Base-by-base conservation (phyloP, 2,888 invertebrate species). In the Margaritifera margaritifera region DNA sequence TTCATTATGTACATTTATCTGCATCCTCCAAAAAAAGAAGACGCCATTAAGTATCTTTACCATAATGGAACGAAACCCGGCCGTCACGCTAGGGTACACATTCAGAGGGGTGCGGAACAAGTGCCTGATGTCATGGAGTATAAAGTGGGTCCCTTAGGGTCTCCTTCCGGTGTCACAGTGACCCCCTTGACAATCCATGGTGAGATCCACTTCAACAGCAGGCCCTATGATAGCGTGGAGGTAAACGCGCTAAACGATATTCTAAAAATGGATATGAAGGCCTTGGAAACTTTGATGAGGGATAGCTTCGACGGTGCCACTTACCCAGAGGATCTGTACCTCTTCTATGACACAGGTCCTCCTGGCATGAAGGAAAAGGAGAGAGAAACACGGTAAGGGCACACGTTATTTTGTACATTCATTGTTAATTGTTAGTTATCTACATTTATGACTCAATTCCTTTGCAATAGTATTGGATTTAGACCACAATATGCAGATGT, bases 71-170 rank as follows among this genome's bases (percentile, higher is more conserved):
- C 56, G 6, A 77, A 76, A 58, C 82, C 82, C 1, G 72, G 72
- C 18, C 69, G 82, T 2, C 75, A 75, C 63, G 77, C 80, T 0
- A 72, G 74, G 18, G 80, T 77, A 5, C 75, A 72, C 0, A 77
- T 82, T 0, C 73, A 76, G 20, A 66, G 77, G 8, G 79, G 82
- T 6, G 69, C 68, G 24, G 65, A 50, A 20, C 50, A 68, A 4
- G 20, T 68, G 5, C 78, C 78, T 15, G 77, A 77, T 58, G 67
- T 80, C 6, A 82, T 80, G 80, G 78, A 80, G 53, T 82, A 80
- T 62, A 77, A 75, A 66, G 79, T 82, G 5, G 82, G 82, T 1
- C 80, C 82, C 0, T 67, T 82, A 1, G 72, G 68, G 22, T 54
- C 67, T 0, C 22, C 11, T 42, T 60, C 31, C 18, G 58, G 63